These are phyloP conservation scores for Spatulosminthurus flaviceps DNA, from an alignment of 2,888 invertebrate genomes.

Conservation along the genomic window DNA sequence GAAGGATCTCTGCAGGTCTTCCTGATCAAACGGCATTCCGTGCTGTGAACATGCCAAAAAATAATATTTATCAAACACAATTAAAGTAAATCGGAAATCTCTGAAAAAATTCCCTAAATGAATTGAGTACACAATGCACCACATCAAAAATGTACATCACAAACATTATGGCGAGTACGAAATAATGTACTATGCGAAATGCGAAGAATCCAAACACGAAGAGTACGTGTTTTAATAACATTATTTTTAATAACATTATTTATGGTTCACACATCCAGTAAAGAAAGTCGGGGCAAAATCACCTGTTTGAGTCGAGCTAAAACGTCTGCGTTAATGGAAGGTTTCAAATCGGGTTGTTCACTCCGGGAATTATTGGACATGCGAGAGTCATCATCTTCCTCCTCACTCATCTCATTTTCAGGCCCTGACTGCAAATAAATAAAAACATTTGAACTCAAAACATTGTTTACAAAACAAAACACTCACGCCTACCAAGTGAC, in stretches of 20 bases:
- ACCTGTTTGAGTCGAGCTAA: slow-evolving; percentile 63
- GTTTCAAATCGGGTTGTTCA: slow-evolving; percentile 61
- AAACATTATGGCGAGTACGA: too few species aligned
- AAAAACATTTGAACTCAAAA: slow-evolving; percentile 18
- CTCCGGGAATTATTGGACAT: slow-evolving; percentile 62
- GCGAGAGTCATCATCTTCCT: slow-evolving; percentile 64
- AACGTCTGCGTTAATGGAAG: slow-evolving; percentile 62
- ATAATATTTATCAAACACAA: neutral
- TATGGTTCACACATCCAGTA: too few species aligned
- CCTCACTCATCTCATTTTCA: slow-evolving; percentile 62
- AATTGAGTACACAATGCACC: too few species aligned
- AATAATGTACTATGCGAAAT: too few species aligned
- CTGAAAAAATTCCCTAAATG: too few species aligned
- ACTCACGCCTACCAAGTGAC: neutral
- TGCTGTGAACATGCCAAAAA: slow-evolving; percentile 49
- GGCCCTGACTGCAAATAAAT: slow-evolving; percentile 59
- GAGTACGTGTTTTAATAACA: too few species aligned
- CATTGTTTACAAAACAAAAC: neutral
- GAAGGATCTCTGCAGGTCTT: slow-evolving; percentile 59
- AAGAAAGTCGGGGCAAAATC: slow-evolving; percentile 1
- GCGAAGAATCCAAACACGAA: too few species aligned
- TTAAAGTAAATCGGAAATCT: neutral
- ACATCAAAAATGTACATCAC: too few species aligned
- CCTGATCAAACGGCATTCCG: slow-evolving; percentile 59
- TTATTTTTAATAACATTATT: too few species aligned